Percentiles rank a stretch among this genome's conserved stretches.
phyloP scores from a whole-genome alignment of 2,888 invertebrate species.

The Parnassius orleans region DNA sequence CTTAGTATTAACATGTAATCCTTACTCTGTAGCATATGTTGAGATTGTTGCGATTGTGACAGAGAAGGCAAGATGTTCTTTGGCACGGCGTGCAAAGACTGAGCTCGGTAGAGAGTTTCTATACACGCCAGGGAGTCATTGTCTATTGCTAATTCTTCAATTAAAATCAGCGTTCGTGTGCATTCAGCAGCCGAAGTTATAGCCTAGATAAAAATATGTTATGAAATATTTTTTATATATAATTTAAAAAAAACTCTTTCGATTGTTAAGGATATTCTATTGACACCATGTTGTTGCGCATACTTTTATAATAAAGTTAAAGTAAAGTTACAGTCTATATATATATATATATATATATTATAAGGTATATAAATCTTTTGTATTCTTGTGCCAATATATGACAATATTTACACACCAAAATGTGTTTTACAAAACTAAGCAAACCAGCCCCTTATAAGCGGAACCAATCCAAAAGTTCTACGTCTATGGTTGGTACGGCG shows the following conservation, averaged over 20 bases:
- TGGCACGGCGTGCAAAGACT: constrained; percentile 45
- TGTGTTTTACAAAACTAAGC: no score
- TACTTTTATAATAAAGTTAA: no score
- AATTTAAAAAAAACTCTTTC: background rate
- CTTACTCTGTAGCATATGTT: constrained; percentile 50
- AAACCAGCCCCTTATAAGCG: no score
- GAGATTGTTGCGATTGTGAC: constrained; percentile 31
- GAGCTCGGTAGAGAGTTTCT: constrained; percentile 53
- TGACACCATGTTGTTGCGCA: no score
- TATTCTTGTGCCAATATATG: no score
- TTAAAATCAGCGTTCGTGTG: constrained; percentile 45
- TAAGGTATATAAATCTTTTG: no score
- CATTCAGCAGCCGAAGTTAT: constrained; percentile 51
- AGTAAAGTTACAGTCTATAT: no score
- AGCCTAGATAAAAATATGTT: constrained; percentile 39
- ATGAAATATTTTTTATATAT: background rate
- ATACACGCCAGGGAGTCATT: constrained; percentile 42
- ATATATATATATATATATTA: no score
- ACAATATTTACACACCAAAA: no score
- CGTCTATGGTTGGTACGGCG: no score
- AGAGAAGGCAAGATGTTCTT: constrained; percentile 41
- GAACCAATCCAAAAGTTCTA: no score
- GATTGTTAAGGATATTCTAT: no score
- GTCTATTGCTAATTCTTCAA: constrained; percentile 45
- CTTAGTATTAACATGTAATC: constrained; percentile 12